Conservation (phyloP, 2,113 vertebrate species). For the Ptilorrhoa leucosticta region DNA sequence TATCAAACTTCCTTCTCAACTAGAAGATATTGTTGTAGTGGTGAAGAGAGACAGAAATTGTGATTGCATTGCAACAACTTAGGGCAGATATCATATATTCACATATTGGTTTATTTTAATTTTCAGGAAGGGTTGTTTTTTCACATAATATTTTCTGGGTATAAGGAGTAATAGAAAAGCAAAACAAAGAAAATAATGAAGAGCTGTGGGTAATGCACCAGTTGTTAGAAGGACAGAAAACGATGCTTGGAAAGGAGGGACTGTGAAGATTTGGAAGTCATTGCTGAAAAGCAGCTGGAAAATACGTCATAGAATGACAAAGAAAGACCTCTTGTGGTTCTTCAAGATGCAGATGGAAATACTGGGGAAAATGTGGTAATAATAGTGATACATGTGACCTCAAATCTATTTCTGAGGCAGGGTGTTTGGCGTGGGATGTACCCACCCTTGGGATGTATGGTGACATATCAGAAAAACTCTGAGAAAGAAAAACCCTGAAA, state of each 20-base stretch:
- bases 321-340: not conserved
- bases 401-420: not conserved
- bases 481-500: not conserved
- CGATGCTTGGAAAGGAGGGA: not conserved
- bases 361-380: not conserved
- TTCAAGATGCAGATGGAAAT: not conserved
- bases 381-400: rapidly evolving
- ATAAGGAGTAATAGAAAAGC: not conserved
- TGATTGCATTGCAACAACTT: not conserved
- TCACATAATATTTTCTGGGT: not conserved
- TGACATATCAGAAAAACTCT: not conserved
- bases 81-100: not conserved
- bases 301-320: not conserved
- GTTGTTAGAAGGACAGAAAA: not conserved
- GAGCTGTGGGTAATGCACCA: not conserved
- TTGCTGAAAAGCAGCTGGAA: not conserved
- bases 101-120: not conserved
- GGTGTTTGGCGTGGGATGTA: rapidly evolving
- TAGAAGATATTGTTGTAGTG: not conserved
- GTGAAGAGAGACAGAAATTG: not conserved
- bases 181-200: not conserved
- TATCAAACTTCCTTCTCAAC: not conserved
- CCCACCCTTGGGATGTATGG: not conserved
- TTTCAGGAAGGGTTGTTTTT: not conserved
- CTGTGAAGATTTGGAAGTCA: not conserved